Evolutionary conservation across 2,888 invertebrate species (phyloP), one percentile per base, ranked within the genome.

Genomic region (Acronicta alni): DNA sequence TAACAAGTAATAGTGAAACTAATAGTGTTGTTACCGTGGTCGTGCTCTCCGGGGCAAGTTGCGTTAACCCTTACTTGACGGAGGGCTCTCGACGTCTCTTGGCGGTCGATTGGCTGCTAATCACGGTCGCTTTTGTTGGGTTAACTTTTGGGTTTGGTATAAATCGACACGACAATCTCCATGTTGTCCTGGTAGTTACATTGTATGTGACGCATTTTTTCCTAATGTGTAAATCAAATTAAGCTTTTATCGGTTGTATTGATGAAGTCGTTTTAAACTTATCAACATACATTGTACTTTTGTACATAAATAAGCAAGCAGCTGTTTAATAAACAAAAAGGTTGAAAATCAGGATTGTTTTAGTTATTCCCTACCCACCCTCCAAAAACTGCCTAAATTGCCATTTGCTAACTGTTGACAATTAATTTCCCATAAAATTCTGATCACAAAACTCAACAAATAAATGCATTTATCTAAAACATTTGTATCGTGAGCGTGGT

Each of bases 31-130:
- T 38, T 18, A 41, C 4, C 17, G 32, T 7, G 32, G 37, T 17
- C 5, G 46, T n/a, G 42, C 62, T 15, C 67, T 43, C 39, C 35
- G 4, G 23, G 23, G 47, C 17, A 41, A 18, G 30, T 44, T n/a
- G 10, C 18, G 7, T 26, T 47, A 39, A 37, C 52, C 41, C 52
- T 39, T 46, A 4, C 32, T 35, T 14, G 38, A 20, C 12, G 32
- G 20, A 63, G 65, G 51, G 20, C 17, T 8, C 70, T 67, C 47
- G 39, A 45, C 32, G 42, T 53, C 64, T 30, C 15, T 8, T n/a
- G 32, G 14, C n/a, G 41, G 6, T 12, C 54, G 65, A 46, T 51
- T 51, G 49, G 39, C 65, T 67, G 32, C 44, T 47, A 59, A 69
- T 59, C 44, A 69, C 12, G 20, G 15, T 32, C 23, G 32, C 20